These are phyloP conservation scores for Miichthys miiuy DNA, from an alignment of 2,797 vertebrate genomes.

Conservation along the genomic window DNA sequence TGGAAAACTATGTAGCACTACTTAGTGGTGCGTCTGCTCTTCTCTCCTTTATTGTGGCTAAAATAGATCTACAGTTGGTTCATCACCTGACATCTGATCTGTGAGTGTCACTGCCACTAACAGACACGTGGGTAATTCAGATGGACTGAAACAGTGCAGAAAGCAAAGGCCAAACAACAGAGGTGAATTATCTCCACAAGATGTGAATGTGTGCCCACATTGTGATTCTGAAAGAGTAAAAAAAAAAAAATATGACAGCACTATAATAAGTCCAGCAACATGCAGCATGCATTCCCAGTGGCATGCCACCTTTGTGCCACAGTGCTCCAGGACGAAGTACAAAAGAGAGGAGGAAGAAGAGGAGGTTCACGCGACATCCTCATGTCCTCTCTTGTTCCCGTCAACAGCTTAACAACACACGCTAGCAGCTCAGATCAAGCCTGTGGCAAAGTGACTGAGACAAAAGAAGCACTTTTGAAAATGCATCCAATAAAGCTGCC, in stretches of 20 bases:
- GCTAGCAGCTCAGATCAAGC: slow-evolving; percentile 48
- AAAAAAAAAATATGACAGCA: slow-evolving; percentile 29
- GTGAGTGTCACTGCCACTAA: slow-evolving; percentile 16
- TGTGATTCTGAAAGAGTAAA: slow-evolving; percentile 48
- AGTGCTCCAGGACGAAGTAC: slow-evolving; percentile 15
- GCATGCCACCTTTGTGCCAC: slow-evolving; percentile 59
- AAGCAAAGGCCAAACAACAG: slow-evolving; percentile 49
- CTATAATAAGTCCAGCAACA: slow-evolving; percentile 32
- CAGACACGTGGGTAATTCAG: slow-evolving; percentile 10
- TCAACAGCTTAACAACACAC: slow-evolving; percentile 66
- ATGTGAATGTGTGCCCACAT: slow-evolving; percentile 46
- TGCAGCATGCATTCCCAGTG: slow-evolving; percentile 45
- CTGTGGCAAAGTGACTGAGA: slow-evolving; percentile 65
- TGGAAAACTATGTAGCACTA: neutral
- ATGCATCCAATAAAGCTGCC: neutral
- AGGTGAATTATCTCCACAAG: slow-evolving; percentile 24
- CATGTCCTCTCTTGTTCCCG: slow-evolving; percentile 74
- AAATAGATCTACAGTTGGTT: slow-evolving; percentile 9
- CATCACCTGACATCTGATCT: slow-evolving; percentile 25
- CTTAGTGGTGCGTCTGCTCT: neutral
- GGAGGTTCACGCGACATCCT: slow-evolving; percentile 67
- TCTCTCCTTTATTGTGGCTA: neutral
- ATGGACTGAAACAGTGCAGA: slow-evolving; percentile 12
- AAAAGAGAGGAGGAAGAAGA: slow-evolving; percentile 25
- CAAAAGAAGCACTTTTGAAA: slow-evolving; percentile 25